Evolutionary conservation across 2,797 vertebrate species (phyloP), one percentile per base, ranked within the genome.

Genomic region (Otus scops): DNA sequence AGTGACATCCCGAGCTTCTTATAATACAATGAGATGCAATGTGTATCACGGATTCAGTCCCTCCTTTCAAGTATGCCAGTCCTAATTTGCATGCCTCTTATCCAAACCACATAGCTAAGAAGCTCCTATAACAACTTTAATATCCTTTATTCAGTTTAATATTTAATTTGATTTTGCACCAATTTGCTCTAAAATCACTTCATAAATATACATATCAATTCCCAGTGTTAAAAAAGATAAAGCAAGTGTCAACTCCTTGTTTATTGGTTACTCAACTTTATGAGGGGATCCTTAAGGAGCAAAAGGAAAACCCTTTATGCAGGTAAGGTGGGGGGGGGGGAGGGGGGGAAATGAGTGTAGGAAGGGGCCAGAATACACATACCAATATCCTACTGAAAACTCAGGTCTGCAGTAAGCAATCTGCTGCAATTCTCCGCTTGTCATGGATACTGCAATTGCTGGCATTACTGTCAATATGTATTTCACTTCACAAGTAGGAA

Each of bases 291-390:
- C 76, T 45, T 38, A 54, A 82, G 32, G 21, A 91, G 30, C 27
- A 80, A 79, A 69, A 82, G 32, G 13, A 84, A 95, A 83, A 41
- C 8, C 13, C 13, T 76, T 69, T 56, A 68, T 0, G 54, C 39
- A 16, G 10, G 26, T 1, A 4, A 88, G 21, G 26, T 0, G 0
- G 1, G 7, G 4, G 12, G 7, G 6, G 7, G 53, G 30, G 34
- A 13, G 41, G 16, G 15, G 15, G 15, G 15, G 43, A 51, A 28
- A 6, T 11, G 8, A 73, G n/a, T 17, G 24, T 8, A 73, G 54
- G 63, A 95, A 82, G n/a, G 19, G 18, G 26, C 28, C 48, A 82
- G 74, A 93, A 85, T 11, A 54, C 9, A 38, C 24, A 16, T 10
- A 75, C 5, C 11, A 1, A 36, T 43, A 53, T 28, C 38, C 68